phyloP scores from a whole-genome alignment of 2,113 vertebrate genomes.

The Ptychochromis oligacanthus region DNA sequence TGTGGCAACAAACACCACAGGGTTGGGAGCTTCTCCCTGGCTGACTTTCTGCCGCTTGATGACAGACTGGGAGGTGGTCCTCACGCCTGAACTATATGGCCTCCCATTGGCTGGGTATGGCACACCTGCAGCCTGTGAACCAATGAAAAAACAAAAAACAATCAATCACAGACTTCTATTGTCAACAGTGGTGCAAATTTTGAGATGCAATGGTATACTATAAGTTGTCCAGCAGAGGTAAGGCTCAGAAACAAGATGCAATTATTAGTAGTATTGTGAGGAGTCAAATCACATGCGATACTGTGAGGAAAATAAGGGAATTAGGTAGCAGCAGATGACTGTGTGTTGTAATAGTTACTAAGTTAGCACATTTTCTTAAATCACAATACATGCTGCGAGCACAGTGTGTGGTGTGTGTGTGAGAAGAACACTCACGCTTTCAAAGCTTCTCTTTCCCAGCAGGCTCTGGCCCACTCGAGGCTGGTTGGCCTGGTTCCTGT shows the following conservation, averaged over 20 bases:
- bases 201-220: too few species aligned
- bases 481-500: conserved; percentile 89
- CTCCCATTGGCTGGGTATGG: conserved; percentile 90
- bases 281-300: too few species aligned
- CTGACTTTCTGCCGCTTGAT: conserved; percentile 93
- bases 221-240: too few species aligned
- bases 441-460: conserved; percentile 88
- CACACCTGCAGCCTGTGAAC: conserved; percentile 72
- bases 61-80: conserved; percentile 87
- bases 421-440: conserved; percentile 79
- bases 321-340: rapidly evolving
- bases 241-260: too few species aligned
- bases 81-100: conserved; percentile 87
- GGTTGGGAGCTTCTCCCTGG: conserved; percentile 93
- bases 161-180: too few species aligned
- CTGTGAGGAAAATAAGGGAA: too few species aligned
- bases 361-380: background rate
- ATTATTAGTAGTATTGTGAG: too few species aligned
- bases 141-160: background rate
- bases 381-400: background rate
- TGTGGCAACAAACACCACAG: conserved; percentile 93
- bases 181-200: background rate
- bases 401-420: background rate
- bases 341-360: background rate
- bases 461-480: conserved; percentile 85